A percentile compares a stretch with the other conserved stretches of the same genome.
Conservation (phyloP, 2,113 vertebrate genomes). For the Chauna torquata region DNA sequence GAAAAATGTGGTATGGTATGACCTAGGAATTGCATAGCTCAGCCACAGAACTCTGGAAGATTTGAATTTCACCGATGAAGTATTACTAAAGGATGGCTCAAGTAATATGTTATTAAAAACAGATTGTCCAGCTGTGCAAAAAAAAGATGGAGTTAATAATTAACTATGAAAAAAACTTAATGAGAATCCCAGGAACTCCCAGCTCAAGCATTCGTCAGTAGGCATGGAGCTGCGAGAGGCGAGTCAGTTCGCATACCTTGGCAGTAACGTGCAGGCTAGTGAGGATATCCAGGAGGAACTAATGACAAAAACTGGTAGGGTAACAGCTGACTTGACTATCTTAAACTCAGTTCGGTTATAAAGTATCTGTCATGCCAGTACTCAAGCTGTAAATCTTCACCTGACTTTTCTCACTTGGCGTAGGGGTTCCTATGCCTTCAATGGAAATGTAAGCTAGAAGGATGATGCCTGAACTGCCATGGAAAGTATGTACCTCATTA, state of each 20-base stretch:
- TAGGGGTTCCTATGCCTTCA: accelerated
- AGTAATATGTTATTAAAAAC: not conserved
- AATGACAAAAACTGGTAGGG: not conserved
- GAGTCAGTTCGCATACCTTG: constrained; percentile 30
- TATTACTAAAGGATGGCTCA: not conserved
- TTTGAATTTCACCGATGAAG: not conserved
- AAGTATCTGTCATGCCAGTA: not conserved
- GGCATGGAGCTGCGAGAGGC: not conserved
- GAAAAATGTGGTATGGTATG: not conserved
- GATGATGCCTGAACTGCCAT: not conserved
- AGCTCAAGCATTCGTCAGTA: not conserved
- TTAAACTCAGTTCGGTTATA: not conserved
- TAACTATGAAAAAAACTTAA: not conserved
- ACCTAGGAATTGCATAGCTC: not conserved
- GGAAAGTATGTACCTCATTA: not conserved
- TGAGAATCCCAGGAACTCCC: constrained; percentile 23
- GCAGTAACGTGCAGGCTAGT: not conserved
- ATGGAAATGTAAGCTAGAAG: not conserved
- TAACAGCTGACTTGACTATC: constrained; percentile 22
- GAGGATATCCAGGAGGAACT: constrained; percentile 54
- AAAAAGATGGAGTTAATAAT: not conserved
- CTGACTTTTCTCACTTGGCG: not conserved
- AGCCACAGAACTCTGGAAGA: not conserved
- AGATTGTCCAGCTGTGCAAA: not conserved
- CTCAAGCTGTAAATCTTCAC: not conserved